Base-by-base conservation (phyloP, 2,113 vertebrate genomes). In the Canis aureus region DNA sequence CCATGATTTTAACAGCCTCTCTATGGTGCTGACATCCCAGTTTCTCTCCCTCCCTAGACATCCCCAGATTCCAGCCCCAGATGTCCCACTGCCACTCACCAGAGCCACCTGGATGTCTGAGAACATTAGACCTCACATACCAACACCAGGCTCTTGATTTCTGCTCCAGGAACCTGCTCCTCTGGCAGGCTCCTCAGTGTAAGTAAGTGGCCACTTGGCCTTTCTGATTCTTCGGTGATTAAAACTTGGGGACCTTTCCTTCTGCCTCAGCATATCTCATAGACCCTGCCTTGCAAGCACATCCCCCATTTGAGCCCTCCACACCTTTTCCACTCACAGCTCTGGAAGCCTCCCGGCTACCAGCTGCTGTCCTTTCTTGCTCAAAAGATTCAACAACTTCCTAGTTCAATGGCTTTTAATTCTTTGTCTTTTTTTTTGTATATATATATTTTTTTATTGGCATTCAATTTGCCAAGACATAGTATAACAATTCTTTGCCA, bases 271-370 rank as follows among this genome's bases (percentile, higher is more conserved):
- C 11, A 23, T 8, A 17, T 16, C 64, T 51, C 8, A 4, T 16
- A 7, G 64, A 25, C 64, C 25, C 64, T 86, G 32, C 64, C 62
- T 55, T 49, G 51, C 49, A 29, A 13, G n/a, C 11, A 43, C 0
- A 19, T 43, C n/a, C 67, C 15, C 0, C 2, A 25, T 20, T 23
- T 2, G n/a, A 29, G 67, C 53, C 11, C n/a, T 20, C 9, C 49
- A 8, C 22, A 16, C 49, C 16, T 15, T 5, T 64, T 67, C 66
- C 29, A 32, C 29, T 22, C 43, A 1, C 64, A 0, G 59, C 35
- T 16, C 19, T 8, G 12, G 5, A 1, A 20, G 2, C 64, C 8
- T 1, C 49, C 29, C 8, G 2, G 4, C 43, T 23, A 11, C 19
- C n/a, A 67, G 7, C 82, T 62, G 13, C 81, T 6, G 29, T 23